Percentiles rank a stretch among this genome's conserved stretches.
Conservation (phyloP, 2,113 vertebrate species). For the Grammatotria lemairii region DNA sequence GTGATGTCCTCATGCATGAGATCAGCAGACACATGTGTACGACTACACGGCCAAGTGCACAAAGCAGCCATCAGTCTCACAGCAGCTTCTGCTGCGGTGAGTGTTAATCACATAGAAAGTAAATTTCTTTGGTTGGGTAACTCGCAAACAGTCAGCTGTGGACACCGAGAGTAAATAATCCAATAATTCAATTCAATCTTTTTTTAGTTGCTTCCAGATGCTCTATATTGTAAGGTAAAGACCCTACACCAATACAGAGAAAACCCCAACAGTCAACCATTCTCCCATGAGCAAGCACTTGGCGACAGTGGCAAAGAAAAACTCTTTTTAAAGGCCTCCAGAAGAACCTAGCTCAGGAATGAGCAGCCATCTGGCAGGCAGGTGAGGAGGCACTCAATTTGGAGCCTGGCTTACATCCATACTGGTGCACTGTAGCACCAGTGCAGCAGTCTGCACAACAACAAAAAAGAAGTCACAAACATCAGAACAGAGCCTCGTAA, state of each 20-base stretch:
- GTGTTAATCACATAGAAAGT: background rate
- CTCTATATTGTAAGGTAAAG: background rate
- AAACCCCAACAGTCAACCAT: background rate
- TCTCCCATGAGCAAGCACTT: background rate
- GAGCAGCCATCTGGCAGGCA: background rate
- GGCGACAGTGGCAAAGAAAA: background rate
- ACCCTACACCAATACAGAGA: background rate
- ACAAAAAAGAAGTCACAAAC: background rate
- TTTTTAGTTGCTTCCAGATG: background rate
- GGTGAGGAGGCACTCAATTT: background rate
- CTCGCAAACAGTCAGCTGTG: background rate
- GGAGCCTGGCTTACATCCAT: background rate
- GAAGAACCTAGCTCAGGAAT: background rate
- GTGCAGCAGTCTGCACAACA: background rate
- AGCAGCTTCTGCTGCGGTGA: background rate
- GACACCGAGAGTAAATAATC: background rate
- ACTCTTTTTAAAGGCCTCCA: background rate
- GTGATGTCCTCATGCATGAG: background rate
- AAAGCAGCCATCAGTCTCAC: background rate
- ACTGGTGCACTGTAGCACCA: background rate
- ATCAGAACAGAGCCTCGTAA: background rate
- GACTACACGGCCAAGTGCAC: background rate
- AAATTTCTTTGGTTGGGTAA: background rate
- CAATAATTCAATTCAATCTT: rapidly evolving
- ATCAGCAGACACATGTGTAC: background rate